A percentile compares a stretch with the other conserved stretches of the same genome.
Evolutionary conservation across 2,888 invertebrate genomes (phyloP).

Genomic region (Dicycla oo): DNA sequence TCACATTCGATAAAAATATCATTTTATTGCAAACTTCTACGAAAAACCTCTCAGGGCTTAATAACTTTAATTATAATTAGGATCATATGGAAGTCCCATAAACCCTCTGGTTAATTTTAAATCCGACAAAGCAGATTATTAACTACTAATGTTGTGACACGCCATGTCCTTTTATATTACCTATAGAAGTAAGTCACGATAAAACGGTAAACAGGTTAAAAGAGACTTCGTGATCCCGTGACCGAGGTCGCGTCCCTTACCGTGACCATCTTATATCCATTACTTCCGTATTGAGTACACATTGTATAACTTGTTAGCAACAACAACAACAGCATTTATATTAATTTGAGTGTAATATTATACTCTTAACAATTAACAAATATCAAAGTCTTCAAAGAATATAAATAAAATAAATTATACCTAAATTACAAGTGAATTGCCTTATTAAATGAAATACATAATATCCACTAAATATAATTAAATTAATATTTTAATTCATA

Average conservation of each 20-base stretch:
- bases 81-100: slow-evolving; percentile 32
- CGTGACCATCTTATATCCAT: slow-evolving; percentile 70
- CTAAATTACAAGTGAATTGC: slow-evolving; percentile 43
- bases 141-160: slow-evolving; percentile 69
- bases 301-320: slow-evolving; percentile 89
- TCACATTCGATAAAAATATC: slow-evolving; percentile 67
- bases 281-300: slow-evolving; percentile 82
- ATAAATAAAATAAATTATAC: slow-evolving; percentile 50
- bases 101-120: slow-evolving; percentile 23
- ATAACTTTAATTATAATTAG: slow-evolving; percentile 49
- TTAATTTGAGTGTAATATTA: slow-evolving; percentile 83
- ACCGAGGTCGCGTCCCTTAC: not conserved
- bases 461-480: slow-evolving; percentile 49
- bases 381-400: slow-evolving; percentile 70
- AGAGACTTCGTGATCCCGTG: slow-evolving; percentile 27
- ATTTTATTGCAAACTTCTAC: slow-evolving; percentile 53
- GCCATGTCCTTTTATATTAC: slow-evolving; percentile 77
- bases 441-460: slow-evolving; percentile 43
- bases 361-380: slow-evolving; percentile 80
- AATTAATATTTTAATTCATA: slow-evolving; percentile 43
- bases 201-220: slow-evolving; percentile 66
- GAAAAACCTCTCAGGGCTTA: slow-evolving; percentile 32
- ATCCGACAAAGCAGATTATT: slow-evolving; percentile 39
- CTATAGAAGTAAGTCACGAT: slow-evolving; percentile 74
- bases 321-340: slow-evolving; percentile 90